These are phyloP conservation scores for Teleogryllus occipitalis DNA, from an alignment of 1,140 invertebrate species.

Conservation along the genomic window DNA sequence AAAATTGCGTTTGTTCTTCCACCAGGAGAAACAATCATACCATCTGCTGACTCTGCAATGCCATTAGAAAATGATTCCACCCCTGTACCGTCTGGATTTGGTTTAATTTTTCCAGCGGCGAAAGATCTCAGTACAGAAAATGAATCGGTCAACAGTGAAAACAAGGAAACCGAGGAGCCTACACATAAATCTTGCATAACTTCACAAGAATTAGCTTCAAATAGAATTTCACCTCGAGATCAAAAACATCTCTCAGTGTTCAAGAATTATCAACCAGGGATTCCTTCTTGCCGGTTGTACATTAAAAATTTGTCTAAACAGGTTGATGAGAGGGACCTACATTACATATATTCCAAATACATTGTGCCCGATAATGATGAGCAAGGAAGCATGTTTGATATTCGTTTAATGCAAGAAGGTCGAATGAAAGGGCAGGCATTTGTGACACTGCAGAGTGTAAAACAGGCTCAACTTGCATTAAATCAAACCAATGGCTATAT, in stretches of 20 bases:
- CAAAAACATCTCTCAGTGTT: constrained; percentile 71
- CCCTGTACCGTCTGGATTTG: constrained; percentile 34
- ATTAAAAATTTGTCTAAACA: constrained; percentile 87
- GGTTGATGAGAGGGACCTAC: constrained; percentile 64
- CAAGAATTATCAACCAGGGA: constrained; percentile 76
- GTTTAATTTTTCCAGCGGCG: constrained; percentile 36
- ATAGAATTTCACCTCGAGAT: constrained; percentile 63
- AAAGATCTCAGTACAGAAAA: constrained; percentile 31
- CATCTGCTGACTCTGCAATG: constrained; percentile 25
- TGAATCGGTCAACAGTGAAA: constrained; percentile 31
- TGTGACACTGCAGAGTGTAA: constrained; percentile 67
- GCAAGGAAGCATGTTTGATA: constrained; percentile 58
- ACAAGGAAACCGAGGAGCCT: constrained; percentile 23
- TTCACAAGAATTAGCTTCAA: constrained; percentile 54
- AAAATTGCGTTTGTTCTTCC: constrained; percentile 49
- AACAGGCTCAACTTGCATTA: constrained; percentile 63
- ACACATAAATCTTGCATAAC: constrained; percentile 46
- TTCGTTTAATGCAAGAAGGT: constrained; percentile 88
- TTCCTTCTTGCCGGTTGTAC: constrained; percentile 74
- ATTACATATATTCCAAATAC: constrained; percentile 70
- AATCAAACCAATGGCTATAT: constrained; percentile 83
- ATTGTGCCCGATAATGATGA: constrained; percentile 40
- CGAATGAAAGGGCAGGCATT: constrained; percentile 96
- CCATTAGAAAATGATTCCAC: constrained; percentile 21
- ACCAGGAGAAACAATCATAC: constrained; percentile 28